These are phyloP conservation scores for Corythoichthys haematopterus DNA, from an alignment of 2,113 vertebrate genomes.

Conservation along the genomic window DNA sequence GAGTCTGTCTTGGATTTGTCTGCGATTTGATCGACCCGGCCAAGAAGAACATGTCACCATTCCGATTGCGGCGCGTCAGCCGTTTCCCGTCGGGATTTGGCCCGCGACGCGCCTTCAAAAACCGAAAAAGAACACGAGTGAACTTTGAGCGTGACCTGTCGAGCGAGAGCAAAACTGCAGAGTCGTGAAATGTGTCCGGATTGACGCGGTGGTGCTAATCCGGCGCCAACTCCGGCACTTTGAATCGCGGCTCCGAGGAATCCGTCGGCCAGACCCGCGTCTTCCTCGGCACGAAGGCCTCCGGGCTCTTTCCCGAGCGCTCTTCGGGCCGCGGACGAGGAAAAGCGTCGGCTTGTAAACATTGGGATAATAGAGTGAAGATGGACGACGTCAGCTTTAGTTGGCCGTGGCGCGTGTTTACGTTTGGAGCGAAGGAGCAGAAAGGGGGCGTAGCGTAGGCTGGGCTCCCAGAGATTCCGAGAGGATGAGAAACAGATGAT, in stretches of 20 bases:
- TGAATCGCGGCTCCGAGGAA: background rate
- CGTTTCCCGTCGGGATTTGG: background rate
- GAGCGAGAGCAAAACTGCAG: background rate
- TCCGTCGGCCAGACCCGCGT: background rate
- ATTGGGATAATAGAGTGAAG: background rate
- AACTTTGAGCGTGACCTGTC: background rate
- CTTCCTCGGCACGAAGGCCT: background rate
- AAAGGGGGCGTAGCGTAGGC: background rate
- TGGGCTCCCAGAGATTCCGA: background rate
- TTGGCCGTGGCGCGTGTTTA: background rate
- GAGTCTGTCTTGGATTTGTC: background rate
- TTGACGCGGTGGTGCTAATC: background rate
- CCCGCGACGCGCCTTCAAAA: background rate
- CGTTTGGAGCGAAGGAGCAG: background rate
- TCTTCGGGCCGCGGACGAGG: background rate
- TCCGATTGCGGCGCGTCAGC: background rate
- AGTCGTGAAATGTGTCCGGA: background rate
- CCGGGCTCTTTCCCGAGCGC: background rate
- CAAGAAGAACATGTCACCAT: background rate
- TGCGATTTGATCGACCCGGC: background rate
- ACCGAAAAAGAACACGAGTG: background rate
- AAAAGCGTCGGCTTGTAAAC: background rate
- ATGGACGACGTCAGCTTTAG: background rate
- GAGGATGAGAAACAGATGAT: slow-evolving; percentile 5
- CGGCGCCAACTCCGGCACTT: background rate